Percentiles rank a stretch among this genome's conserved stretches.
These are phyloP conservation scores for Drosophila ohnishii DNA, from an alignment of 1,140 invertebrate genomes.

Conservation along the genomic window DNA sequence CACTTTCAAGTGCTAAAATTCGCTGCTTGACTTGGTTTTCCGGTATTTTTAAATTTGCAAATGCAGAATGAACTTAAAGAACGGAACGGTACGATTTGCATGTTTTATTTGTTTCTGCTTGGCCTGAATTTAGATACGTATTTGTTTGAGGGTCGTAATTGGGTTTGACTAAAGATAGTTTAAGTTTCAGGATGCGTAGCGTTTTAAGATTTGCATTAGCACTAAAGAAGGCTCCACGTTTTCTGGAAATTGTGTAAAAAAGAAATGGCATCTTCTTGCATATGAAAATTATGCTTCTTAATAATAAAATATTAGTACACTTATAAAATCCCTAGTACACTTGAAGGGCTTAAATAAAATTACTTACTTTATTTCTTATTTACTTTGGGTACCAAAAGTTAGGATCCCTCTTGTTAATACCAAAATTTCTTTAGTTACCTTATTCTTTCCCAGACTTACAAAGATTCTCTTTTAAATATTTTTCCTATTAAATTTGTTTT, in stretches of 20 bases:
- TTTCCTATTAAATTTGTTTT: neutral
- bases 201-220: neutral
- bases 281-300: no score
- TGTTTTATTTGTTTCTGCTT: conserved; percentile 9
- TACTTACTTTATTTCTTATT: no score
- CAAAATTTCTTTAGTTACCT: no score
- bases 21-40: conserved; percentile 10
- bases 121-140: neutral
- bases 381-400: no score
- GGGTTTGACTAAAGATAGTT: neutral
- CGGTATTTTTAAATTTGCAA: neutral
- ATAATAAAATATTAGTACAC: no score
- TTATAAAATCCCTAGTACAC: no score
- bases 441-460: neutral
- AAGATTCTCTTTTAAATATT: neutral
- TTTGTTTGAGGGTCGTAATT: neutral
- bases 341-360: no score
- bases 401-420: no score
- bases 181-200: neutral
- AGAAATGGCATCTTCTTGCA: no score
- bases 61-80: neutral
- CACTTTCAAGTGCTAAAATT: conserved; percentile 10
- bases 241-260: no score
- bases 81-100: conserved; percentile 3
- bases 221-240: no score